Evolutionary conservation across 2,113 vertebrate genomes (phyloP).

Genomic region (Podarcis muralis): DNA sequence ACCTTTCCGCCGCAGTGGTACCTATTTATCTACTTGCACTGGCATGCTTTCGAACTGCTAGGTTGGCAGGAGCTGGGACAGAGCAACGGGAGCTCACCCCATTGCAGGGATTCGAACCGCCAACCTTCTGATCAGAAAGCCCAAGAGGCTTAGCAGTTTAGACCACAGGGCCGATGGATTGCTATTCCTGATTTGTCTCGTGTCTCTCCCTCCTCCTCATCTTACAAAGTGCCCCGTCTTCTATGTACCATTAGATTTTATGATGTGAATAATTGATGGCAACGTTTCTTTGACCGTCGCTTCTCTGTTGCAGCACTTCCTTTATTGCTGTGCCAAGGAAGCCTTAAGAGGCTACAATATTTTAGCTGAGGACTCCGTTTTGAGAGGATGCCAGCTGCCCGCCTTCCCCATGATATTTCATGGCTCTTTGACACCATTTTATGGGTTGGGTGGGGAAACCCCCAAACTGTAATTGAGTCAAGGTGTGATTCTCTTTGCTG

Average conservation of each 20-base stretch:
- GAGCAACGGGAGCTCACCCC: no score
- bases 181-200: neutral
- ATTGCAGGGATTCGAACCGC: no score
- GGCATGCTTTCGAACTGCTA: no score
- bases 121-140: no score
- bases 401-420: neutral
- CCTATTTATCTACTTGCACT: no score
- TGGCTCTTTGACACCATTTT: neutral
- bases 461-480: neutral
- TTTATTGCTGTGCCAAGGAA: neutral
- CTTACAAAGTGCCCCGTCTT: neutral
- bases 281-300: neutral
- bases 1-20: no score
- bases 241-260: conserved; percentile 18
- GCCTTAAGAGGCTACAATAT: neutral
- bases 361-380: conserved; percentile 13
- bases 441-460: neutral
- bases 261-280: conserved; percentile 20
- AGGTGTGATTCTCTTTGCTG: neutral
- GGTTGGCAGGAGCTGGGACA: no score
- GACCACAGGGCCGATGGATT: neutral
- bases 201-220: neutral
- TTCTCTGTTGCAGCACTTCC: neutral
- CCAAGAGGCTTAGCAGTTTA: no score
- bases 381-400: neutral